These are phyloP conservation scores for Dicyrtoma fusca DNA, from an alignment of 2,888 invertebrate species.

Conservation along the genomic window DNA sequence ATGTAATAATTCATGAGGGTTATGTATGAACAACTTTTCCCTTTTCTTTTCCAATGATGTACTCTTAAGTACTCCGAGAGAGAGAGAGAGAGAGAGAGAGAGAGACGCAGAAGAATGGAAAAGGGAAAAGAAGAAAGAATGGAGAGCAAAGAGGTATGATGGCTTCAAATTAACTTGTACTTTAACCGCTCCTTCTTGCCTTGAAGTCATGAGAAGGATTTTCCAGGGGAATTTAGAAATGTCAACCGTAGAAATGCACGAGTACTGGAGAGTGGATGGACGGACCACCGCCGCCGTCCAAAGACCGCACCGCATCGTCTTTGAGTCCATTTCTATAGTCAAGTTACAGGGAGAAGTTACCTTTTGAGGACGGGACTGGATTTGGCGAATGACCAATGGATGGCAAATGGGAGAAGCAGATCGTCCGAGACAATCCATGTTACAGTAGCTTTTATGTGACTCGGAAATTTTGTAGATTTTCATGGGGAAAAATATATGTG, in stretches of 20 bases:
- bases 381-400: constrained; percentile 52
- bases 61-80: constrained; percentile 18
- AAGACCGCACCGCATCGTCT: no score
- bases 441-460: constrained; percentile 43
- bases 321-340: neutral
- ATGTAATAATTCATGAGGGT: constrained; percentile 51
- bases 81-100: constrained; percentile 6
- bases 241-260: constrained; percentile 16
- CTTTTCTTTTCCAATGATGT: constrained; percentile 22
- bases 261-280: neutral
- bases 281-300: neutral
- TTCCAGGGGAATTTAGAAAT: constrained; percentile 19
- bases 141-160: neutral
- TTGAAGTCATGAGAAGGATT: constrained; percentile 24
- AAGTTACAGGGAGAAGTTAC: constrained; percentile 16
- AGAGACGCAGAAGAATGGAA: neutral
- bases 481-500: constrained; percentile 1
- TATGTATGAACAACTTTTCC: constrained; percentile 43
- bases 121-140: neutral
- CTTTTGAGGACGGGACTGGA: constrained; percentile 36
- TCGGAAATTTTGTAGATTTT: constrained; percentile 51
- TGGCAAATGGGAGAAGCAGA: constrained; percentile 45
- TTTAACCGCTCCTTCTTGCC: constrained; percentile 16
- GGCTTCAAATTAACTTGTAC: constrained; percentile 35
- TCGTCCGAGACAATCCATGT: constrained; percentile 43